Conservation (phyloP, 2,797 vertebrate genomes). For the Enteromius thamalakanensis region DNA sequence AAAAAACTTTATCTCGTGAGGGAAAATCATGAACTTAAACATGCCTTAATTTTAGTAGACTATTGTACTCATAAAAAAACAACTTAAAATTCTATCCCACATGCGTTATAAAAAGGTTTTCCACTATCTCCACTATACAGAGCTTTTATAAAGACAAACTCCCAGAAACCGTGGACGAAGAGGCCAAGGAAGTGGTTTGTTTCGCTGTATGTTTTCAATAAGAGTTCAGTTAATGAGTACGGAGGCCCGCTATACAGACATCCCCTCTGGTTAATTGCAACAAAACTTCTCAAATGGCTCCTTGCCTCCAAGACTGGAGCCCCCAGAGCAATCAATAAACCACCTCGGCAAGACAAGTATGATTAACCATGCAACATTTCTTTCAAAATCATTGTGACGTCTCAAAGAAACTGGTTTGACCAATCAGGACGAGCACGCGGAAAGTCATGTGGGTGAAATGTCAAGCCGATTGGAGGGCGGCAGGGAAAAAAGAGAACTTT, state of each 20-base stretch:
- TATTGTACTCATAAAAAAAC: neutral
- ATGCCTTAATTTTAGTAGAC: neutral
- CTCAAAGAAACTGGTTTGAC: constrained; percentile 57
- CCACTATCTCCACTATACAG: neutral
- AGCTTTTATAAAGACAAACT: constrained; percentile 3
- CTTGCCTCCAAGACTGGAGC: constrained; percentile 49
- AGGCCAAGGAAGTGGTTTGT: constrained; percentile 43
- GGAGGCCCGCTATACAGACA: constrained; percentile 45
- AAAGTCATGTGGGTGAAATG: constrained; percentile 69
- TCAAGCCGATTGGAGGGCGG: constrained; percentile 76
- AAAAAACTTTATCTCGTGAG: neutral
- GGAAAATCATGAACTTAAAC: neutral
- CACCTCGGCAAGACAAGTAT: constrained; percentile 62
- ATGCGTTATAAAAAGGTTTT: neutral
- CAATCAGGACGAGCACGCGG: constrained; percentile 67
- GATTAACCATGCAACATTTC: constrained; percentile 65
- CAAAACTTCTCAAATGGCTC: constrained; percentile 56
- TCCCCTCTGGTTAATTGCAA: constrained; percentile 63
- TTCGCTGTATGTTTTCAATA: constrained; percentile 61
- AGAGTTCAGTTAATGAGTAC: constrained; percentile 51
- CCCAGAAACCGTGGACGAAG: neutral
- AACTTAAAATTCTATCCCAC: neutral
- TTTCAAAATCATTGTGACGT: constrained; percentile 64
- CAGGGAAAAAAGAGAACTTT: constrained; percentile 70
- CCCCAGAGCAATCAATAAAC: constrained; percentile 66